Evolutionary conservation across 2,113 vertebrate species (phyloP).

Genomic region (Lichenostomus cassidix): DNA sequence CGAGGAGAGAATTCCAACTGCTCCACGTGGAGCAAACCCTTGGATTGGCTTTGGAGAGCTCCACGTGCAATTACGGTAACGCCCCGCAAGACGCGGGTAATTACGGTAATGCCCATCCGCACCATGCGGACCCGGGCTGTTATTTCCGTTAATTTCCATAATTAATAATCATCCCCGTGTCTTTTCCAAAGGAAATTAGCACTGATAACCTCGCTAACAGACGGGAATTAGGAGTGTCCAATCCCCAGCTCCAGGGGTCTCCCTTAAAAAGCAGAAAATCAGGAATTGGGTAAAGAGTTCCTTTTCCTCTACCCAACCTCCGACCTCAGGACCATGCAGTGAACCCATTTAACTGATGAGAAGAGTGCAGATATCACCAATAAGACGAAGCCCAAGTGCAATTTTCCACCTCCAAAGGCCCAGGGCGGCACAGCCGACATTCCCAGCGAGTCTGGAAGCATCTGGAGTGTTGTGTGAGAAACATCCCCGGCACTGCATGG

Average conservation of each 20-base stretch:
- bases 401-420: background rate
- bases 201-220: background rate
- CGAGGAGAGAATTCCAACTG: background rate
- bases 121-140: background rate
- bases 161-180: background rate
- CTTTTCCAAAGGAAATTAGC: background rate
- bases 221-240: background rate
- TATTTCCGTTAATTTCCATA: background rate
- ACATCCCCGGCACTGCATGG: background rate
- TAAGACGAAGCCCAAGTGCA: background rate
- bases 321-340: accelerated
- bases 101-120: background rate
- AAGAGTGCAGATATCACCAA: accelerated
- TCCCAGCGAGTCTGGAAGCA: background rate
- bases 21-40: background rate
- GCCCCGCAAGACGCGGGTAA: background rate
- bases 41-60: background rate
- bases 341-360: accelerated
- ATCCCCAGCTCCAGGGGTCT: accelerated
- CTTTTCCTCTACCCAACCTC: background rate
- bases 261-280: background rate
- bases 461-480: background rate
- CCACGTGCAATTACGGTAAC: background rate
- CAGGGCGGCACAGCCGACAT: background rate
- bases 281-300: background rate